Evolutionary conservation across 1,140 invertebrate species (phyloP), one percentile per base, ranked within the genome.

Genomic region (Drosophila oshimai): DNA sequence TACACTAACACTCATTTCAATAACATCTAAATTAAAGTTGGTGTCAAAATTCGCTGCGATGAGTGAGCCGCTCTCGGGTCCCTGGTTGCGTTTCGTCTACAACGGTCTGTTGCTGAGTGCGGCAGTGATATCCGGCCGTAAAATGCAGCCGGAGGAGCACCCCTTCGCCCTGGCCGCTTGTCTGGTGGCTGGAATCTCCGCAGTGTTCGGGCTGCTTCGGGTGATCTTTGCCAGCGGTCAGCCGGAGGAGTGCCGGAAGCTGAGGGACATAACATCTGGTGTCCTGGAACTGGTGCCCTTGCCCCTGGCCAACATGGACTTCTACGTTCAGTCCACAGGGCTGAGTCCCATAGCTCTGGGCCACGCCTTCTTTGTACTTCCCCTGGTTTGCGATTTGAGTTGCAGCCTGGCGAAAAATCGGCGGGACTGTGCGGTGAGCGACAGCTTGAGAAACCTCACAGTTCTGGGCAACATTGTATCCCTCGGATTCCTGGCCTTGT

Each of bases 381-480:
- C 89, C 0, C 26, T 90, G 28, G 4, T 55, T 3, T 51, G 80
- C 9, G 84, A 90, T 41, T 18, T 90, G 18, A n/a, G 54, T 0
- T 78, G 73, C 2, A 67, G 61, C 15, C 3, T 89, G 5, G 6
- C 28, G 0, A 57, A 70, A 13, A 33, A 50, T 6, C 68, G 68
- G 4, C 31, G 42, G 2, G 42, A 74, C 12, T 90, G 81, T 12
- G 42, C 64, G 4, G 13, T 68, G 2, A 64, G 36, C 4, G 74
- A 81, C 4, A 60, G 74, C 17, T 20, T 89, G 7, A 74, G 70
- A 2, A 70, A 90, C 76, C 68, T 90, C 0, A 72, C 62, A 2
- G 29, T 77, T 6, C 45, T 90, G 29, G 84, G 65, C 6, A 87
- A 89, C n/a, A 83, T 90, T 12, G 26, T 90, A 1, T 90, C 89